phyloP scores from a whole-genome alignment of 2,888 invertebrate genomes.

The Galerucella pusilla region DNA sequence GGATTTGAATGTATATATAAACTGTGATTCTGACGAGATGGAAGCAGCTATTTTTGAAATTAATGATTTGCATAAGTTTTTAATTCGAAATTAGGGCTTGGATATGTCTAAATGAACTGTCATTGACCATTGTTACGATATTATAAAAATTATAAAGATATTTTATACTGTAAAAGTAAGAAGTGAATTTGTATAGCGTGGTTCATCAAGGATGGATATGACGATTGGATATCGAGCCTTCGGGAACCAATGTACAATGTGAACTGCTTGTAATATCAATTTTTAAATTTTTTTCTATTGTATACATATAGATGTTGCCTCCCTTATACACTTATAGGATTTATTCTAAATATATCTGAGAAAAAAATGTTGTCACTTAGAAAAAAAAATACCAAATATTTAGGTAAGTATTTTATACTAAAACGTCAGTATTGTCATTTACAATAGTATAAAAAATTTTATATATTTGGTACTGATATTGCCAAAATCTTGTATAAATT shows the following conservation, averaged over 20 bases:
- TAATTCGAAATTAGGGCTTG: conserved; percentile 20
- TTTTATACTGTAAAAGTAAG: conserved; percentile 39
- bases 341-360: conserved; percentile 53
- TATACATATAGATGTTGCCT: conserved; percentile 55
- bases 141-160: conserved; percentile 41
- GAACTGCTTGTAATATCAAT: conserved; percentile 39
- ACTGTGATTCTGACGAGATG: conserved; percentile 46
- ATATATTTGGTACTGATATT: conserved; percentile 53
- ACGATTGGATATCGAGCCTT: not conserved
- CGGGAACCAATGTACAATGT: conserved; percentile 17
- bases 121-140: conserved; percentile 45
- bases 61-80: conserved; percentile 19
- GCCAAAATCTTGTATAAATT: conserved; percentile 40
- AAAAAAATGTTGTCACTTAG: conserved; percentile 51
- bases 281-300: conserved; percentile 46
- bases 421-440: conserved; percentile 51
- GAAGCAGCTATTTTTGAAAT: conserved; percentile 35
- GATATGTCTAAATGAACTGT: conserved; percentile 36
- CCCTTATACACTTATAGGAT: conserved; percentile 51
- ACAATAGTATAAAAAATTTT: conserved; percentile 50
- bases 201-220: conserved; percentile 2
- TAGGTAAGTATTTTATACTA: conserved; percentile 53
- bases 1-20: conserved; percentile 37
- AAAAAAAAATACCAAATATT: conserved; percentile 49
- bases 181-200: conserved; percentile 24